Evolutionary conservation across 1,140 invertebrate genomes (phyloP), one percentile per base, ranked within the genome.

Genomic region (Trichonephila clavata): DNA sequence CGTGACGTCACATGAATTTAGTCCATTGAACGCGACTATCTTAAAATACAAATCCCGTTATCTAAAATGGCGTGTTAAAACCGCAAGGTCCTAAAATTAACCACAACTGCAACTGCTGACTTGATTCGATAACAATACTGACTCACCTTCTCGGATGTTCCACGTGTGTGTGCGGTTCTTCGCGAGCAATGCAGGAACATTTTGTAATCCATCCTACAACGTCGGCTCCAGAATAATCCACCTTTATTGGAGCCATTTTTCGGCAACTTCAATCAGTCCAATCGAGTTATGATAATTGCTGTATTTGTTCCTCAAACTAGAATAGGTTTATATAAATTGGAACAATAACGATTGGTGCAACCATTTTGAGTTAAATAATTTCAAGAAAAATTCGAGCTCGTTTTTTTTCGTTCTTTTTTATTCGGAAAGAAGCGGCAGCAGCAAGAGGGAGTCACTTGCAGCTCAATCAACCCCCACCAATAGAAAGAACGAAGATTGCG

Each of bases 61-160:
- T 68, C n/a, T 24, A 68, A 77, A 63, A 77, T 18, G 27, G 18
- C 14, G 10, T 5, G 14, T 13, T 63, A 21, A 32, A 77, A 77
- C 71, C 71, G 18, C 71, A 39, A 77, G 27, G 18, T 39, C 71
- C 71, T 77, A 77, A 77, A 77, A 77, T 77, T 77, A 77, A 77
- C 68, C 68, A 32, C 68, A 18, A 77, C 27, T 77, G 71, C 71
- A 77, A 77, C 27, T 77, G 71, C 71, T 77, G 71, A 77, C 71
- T 16, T 77, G 24, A 77, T 77, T 18, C 71, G 24, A 77, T 77
- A 20, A 63, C 61, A 21, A 21, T 21, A 63, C 21, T 77, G 71
- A 77, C 71, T 77, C 71, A 77, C 71, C 71, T 77, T 77, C 71
- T 77, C 16, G 21, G 21, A 63, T 21, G 61, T 63, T 63, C 61